Conservation (phyloP, 2,113 vertebrate species). For the Aplodontia rufa region DNA sequence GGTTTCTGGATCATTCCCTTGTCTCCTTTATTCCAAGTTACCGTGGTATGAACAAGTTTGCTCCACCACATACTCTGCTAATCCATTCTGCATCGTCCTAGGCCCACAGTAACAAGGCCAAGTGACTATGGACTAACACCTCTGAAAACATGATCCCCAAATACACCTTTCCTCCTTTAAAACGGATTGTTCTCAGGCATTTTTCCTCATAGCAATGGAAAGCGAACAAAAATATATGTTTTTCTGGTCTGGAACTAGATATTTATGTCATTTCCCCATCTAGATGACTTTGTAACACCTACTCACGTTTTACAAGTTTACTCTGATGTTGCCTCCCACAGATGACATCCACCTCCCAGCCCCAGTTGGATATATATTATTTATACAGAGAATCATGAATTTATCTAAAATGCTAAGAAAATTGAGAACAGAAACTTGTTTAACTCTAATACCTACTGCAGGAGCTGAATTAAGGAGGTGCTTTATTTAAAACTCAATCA, state of each 20-base stretch:
- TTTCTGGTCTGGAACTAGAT: not conserved
- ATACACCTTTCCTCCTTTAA: not conserved
- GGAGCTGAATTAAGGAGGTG: not conserved
- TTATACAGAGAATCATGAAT: not conserved
- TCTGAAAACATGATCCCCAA: not conserved
- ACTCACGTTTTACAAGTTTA: not conserved
- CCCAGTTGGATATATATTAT: not conserved
- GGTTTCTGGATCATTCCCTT: not conserved
- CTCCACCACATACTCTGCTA: not conserved
- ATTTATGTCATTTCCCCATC: not conserved
- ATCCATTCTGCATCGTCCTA: no score
- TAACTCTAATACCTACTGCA: not conserved
- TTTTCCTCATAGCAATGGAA: not conserved
- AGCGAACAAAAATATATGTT: not conserved
- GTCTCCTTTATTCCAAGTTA: not conserved
- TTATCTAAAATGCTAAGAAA: not conserved
- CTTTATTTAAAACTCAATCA: not conserved
- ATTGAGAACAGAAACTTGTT: not conserved
- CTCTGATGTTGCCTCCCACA: not conserved
- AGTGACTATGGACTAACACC: not conserved
- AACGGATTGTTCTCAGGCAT: not conserved
- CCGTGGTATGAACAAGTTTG: not conserved
- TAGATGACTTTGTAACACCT: not conserved
- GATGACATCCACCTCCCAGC: not conserved
- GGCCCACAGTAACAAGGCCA: not conserved